phyloP scores from a whole-genome alignment of 1,140 invertebrate species.

The Nebria ingens region DNA sequence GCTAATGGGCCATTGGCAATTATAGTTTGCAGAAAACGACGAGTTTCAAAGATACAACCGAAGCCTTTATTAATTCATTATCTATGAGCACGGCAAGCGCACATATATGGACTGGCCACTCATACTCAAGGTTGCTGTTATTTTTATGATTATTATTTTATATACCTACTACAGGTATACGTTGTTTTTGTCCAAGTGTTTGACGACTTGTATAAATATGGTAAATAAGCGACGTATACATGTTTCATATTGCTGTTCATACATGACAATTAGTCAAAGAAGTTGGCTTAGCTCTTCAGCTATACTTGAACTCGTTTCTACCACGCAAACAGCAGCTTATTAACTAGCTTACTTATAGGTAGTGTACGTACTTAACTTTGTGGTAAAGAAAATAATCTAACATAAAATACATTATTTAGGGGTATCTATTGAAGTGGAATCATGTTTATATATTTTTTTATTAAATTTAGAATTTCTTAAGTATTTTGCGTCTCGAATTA shows the following conservation, averaged over 20 bases:
- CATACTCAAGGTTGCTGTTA: background rate
- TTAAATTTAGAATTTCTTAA: too few species aligned
- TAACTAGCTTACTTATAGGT: too few species aligned
- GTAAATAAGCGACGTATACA: background rate
- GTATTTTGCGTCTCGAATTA: too few species aligned
- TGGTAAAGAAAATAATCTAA: too few species aligned
- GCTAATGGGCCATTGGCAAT: background rate
- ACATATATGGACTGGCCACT: background rate
- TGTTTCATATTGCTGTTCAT: constrained; percentile 1
- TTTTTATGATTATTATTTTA: background rate
- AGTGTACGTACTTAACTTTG: too few species aligned
- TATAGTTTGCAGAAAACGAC: constrained; percentile 1
- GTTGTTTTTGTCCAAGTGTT: background rate
- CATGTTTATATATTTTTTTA: too few species aligned
- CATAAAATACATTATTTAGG: too few species aligned
- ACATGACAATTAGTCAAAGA: constrained; percentile 4
- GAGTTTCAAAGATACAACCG: background rate
- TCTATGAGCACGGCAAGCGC: background rate
- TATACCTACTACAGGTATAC: background rate
- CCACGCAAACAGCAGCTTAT: too few species aligned
- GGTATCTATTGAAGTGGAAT: too few species aligned
- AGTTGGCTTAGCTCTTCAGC: too few species aligned
- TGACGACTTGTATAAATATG: constrained; percentile 9
- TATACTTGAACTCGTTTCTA: too few species aligned
- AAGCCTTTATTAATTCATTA: constrained; percentile 8